phyloP scores from a whole-genome alignment of 2,113 vertebrate genomes.

The Accipiter virgatus region DNA sequence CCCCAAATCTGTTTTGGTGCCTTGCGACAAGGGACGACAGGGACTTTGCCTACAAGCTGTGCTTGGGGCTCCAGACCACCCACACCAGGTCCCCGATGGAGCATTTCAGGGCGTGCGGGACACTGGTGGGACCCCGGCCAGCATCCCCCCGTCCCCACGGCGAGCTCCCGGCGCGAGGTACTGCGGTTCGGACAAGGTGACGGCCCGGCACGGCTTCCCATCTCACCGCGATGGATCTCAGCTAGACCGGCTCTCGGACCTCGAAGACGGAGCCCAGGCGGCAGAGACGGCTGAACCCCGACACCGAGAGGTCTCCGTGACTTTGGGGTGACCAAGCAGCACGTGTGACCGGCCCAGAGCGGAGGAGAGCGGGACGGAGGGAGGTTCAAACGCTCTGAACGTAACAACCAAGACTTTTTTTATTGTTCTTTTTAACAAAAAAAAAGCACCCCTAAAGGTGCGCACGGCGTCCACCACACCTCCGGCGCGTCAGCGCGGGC shows the following conservation, averaged over 20 bases:
- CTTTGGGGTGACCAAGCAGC: background rate
- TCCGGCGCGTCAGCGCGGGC: accelerated
- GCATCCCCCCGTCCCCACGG: background rate
- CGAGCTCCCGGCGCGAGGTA: accelerated
- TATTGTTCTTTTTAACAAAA: background rate
- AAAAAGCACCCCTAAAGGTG: background rate
- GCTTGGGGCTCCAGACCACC: background rate
- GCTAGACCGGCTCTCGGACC: background rate
- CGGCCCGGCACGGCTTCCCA: background rate
- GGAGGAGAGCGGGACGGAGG: background rate
- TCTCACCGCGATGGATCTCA: background rate
- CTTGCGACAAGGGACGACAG: too few relatives aligned
- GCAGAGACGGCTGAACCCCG: background rate
- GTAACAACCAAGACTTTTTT: background rate
- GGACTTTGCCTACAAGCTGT: background rate
- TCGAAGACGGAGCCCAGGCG: background rate
- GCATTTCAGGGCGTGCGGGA: background rate
- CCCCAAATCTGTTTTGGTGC: background rate
- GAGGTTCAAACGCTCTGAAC: background rate
- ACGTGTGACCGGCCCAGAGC: accelerated
- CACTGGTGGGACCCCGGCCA: accelerated
- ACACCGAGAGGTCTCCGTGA: background rate
- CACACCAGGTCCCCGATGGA: too few relatives aligned
- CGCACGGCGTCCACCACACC: background rate
- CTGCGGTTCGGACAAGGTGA: background rate